Evolutionary conservation across 2,888 invertebrate genomes (phyloP), one percentile per base, ranked within the genome.

Genomic region (Nomada hirtipes): DNA sequence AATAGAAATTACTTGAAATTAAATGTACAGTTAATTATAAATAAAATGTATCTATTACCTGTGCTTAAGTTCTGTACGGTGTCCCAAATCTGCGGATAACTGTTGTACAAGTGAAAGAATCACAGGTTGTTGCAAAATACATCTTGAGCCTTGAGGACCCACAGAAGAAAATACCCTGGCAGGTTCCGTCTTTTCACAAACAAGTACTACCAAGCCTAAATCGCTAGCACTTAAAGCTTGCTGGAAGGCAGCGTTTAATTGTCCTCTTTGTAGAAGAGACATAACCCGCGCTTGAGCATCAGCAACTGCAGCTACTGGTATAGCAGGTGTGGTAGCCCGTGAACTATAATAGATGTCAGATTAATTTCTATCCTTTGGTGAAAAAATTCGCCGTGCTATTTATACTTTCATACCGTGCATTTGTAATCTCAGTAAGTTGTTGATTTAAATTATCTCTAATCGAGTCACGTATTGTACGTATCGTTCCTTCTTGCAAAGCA

Each of bases 91-190:
- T 0, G 98, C 97, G 23, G 98, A 97, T 26, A 99, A 96, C 94
- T 99, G 99, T 92, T 99, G 98, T 89, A 99, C 97, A 44, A 99
- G 95, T 3, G 99, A 98, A 70, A 99, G 95, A 85, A 99, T 95
- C 78, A 98, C 98, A 89, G 97, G 97, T 93, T 98, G 98, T 87
- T 97, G 96, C 77, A 98, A 95, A 36, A 96, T 95, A 91, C 97
- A 98, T 3, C 95, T 94, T 20, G 96, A 95, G 13, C 93, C 95
- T 42, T 79, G 89, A 0, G 89, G 87, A n/a, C 91, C 91, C 26
- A 89, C 71, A 2, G 90, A 90, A 67, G 94, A 94, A 94, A 99
- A 98, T 82, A 98, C 97, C 82, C 95, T 95, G 75, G 96, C 95
- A 0, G 97, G 97, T 91, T 98, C 97, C 26, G 98, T 97, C 82